Conservation (phyloP, 92 coral and sea anemone species). For the Hydrozoanthus gracilis region DNA sequence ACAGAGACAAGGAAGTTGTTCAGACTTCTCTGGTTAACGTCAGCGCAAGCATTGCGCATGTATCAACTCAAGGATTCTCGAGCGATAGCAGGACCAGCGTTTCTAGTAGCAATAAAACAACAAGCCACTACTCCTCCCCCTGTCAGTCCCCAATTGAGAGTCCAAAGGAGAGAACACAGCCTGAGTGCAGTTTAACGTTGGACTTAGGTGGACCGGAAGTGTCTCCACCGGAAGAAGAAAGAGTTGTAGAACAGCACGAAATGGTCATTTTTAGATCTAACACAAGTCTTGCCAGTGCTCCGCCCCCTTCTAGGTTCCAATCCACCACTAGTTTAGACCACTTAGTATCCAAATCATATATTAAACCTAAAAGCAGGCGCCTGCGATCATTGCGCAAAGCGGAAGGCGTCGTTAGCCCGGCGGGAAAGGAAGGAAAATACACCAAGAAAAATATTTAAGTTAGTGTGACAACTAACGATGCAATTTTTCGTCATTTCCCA, state of each 20-base stretch:
- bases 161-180: constrained; percentile 12
- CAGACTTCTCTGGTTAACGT: constrained; percentile 74
- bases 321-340: constrained; percentile 81
- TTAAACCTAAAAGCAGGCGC: constrained; percentile 75
- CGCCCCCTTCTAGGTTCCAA: constrained; percentile 65
- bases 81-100: constrained; percentile 46
- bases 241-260: constrained; percentile 62
- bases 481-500: neutral
- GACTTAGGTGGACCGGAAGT: constrained; percentile 12
- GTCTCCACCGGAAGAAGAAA: constrained; percentile 16
- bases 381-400: constrained; percentile 73
- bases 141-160: constrained; percentile 32
- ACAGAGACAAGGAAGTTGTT: constrained; percentile 70
- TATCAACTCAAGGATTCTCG: constrained; percentile 62
- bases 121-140: constrained; percentile 30
- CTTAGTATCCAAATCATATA: constrained; percentile 68
- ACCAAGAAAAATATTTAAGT: constrained; percentile 48
- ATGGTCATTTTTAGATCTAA: constrained; percentile 64
- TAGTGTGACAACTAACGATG: neutral
- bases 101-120: constrained; percentile 47
- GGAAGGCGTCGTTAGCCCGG: constrained; percentile 79
- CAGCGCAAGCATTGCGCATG: constrained; percentile 82
- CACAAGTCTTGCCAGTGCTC: constrained; percentile 70
- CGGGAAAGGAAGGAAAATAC: constrained; percentile 77
- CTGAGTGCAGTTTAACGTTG: neutral